These are phyloP conservation scores for Lampris incognitus DNA, from an alignment of 2,113 vertebrate species.

Conservation along the genomic window DNA sequence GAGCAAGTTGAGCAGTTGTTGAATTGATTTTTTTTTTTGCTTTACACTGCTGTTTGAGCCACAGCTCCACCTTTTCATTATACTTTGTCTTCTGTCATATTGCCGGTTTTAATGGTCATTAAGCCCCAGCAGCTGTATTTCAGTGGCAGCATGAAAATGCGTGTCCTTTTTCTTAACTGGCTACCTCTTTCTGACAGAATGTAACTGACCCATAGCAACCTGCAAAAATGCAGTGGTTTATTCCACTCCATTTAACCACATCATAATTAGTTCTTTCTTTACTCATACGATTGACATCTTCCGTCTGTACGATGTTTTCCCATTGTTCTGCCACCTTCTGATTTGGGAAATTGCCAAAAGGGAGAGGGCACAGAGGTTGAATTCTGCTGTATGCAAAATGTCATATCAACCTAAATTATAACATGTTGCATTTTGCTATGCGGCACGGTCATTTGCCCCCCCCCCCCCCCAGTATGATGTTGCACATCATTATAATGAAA, in stretches of 20 bases:
- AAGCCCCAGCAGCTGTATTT: neutral
- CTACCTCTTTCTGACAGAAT: neutral
- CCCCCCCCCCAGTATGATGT: neutral
- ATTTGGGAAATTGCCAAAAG: conserved; percentile 18
- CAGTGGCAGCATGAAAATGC: neutral
- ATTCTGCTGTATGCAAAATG: conserved; percentile 10
- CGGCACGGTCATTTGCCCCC: no score
- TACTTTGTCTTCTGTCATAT: no score
- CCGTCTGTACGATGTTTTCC: conserved; percentile 16
- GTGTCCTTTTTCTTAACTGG: neutral
- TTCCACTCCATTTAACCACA: conserved; percentile 47
- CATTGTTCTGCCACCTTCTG: neutral
- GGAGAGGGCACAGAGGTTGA: conserved; percentile 7
- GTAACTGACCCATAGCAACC: conserved; percentile 32
- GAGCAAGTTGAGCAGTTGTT: no score
- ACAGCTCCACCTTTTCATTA: no score
- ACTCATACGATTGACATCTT: conserved; percentile 30
- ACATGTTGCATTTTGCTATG: neutral
- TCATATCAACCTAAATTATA: conserved; percentile 1
- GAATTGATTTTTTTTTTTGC: no score
- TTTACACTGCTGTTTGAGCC: no score
- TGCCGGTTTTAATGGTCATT: no score
- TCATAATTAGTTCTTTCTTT: conserved; percentile 54
- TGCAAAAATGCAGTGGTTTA: conserved; percentile 11
- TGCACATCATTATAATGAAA: no score